Percentiles rank a stretch among this genome's conserved stretches.
These are phyloP conservation scores for Atherinomorus stipes DNA, from an alignment of 2,113 vertebrate species.

Conservation along the genomic window DNA sequence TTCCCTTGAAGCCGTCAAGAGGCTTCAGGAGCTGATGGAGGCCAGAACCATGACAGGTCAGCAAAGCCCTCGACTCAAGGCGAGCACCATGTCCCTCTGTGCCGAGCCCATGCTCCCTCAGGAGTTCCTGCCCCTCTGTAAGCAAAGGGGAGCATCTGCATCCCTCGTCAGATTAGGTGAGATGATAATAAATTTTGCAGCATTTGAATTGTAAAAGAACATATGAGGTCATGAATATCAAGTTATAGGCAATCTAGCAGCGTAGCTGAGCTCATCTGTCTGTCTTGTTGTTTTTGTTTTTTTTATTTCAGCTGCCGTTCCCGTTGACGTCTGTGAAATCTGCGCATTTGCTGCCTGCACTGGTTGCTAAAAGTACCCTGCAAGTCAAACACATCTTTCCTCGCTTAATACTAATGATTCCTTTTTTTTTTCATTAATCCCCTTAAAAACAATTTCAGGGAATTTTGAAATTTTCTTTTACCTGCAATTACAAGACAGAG, in stretches of 20 bases:
- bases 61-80: constrained; percentile 36
- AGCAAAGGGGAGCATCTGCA: constrained; percentile 58
- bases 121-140: constrained; percentile 83
- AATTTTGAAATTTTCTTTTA: background rate
- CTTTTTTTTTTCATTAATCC: constrained; percentile 28
- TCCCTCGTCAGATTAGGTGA: constrained; percentile 82
- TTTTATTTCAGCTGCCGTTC: constrained; percentile 60
- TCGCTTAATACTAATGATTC: constrained; percentile 41
- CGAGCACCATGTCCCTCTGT: constrained; percentile 60
- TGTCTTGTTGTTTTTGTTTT: background rate
- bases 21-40: constrained; percentile 79
- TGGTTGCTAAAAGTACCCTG: constrained; percentile 80
- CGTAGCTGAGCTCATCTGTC: constrained; percentile 2
- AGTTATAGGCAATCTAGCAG: background rate
- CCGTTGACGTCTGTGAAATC: constrained; percentile 85
- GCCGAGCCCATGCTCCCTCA: constrained; percentile 76
- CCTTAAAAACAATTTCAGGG: constrained; percentile 5
- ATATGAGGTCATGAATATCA: background rate
- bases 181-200: constrained; percentile 11
- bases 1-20: constrained; percentile 84
- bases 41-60: background rate
- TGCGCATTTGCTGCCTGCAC: constrained; percentile 89
- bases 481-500: constrained; percentile 1
- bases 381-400: constrained; percentile 2
- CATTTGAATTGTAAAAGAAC: background rate